phyloP scores from a whole-genome alignment of 92 coral and sea anemone genomes.

The Palythoa caribaeorum region DNA sequence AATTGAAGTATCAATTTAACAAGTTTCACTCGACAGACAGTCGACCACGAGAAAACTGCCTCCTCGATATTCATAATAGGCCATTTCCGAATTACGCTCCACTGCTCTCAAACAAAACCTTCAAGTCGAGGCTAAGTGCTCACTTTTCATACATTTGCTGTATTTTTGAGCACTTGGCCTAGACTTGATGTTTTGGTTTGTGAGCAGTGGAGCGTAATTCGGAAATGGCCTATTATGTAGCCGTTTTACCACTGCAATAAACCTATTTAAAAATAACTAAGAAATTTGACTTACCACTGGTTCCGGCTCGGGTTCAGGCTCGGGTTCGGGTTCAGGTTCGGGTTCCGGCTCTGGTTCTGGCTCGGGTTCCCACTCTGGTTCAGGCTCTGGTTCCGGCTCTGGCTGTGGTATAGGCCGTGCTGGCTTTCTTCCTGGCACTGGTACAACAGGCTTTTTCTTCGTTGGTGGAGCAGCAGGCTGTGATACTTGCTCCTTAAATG shows the following conservation, averaged over 20 bases:
- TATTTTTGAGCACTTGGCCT: too few relatives aligned
- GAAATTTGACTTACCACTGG: neutral
- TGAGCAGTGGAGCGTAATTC: too few relatives aligned
- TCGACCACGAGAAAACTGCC: too few relatives aligned
- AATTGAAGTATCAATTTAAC: too few relatives aligned
- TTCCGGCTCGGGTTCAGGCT: slow-evolving; percentile 34
- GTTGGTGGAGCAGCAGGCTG: slow-evolving; percentile 81
- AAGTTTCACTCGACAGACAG: too few relatives aligned
- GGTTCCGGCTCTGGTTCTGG: slow-evolving; percentile 83
- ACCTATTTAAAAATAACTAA: too few relatives aligned
- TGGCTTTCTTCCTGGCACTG: slow-evolving; percentile 63
- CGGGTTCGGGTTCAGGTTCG: slow-evolving; percentile 40
- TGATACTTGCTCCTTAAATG: slow-evolving; percentile 70
- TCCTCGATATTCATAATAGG: too few relatives aligned
- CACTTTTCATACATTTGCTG: too few relatives aligned
- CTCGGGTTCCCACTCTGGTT: slow-evolving; percentile 72
- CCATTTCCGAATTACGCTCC: too few relatives aligned
- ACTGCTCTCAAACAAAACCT: too few relatives aligned
- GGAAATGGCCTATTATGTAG: neutral
- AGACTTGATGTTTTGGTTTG: too few relatives aligned
- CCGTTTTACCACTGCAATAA: neutral
- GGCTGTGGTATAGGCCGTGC: slow-evolving; percentile 76
- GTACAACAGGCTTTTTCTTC: slow-evolving; percentile 71
- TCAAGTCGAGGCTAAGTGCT: too few relatives aligned
- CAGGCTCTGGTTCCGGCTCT: slow-evolving; percentile 77